Evolutionary conservation across 1,140 invertebrate species (phyloP), one percentile per base, ranked within the genome.

Genomic region (Battus philenor): DNA sequence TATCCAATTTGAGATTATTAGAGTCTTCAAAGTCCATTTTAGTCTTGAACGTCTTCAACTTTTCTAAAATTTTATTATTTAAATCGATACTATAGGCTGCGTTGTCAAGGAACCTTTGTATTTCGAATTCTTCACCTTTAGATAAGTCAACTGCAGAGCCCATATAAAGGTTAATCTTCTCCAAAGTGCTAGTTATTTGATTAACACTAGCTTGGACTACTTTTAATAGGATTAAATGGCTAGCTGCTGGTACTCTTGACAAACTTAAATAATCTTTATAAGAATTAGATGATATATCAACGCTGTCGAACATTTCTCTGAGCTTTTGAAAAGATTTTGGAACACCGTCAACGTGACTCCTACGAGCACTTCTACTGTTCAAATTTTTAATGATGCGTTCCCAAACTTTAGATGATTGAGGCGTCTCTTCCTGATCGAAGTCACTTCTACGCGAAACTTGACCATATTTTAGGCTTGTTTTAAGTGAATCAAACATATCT

Each of bases 341-440:
- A 47, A 38, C 33, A 3, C 44, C 43, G 4, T 41, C 9, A 15
- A 27, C 33, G 18, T 31, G 47, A 33, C 32, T 52, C 52, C 75
- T 62, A 1, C 76, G 67, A 22, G 50, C 55, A 10, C 50, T 13
- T 34, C 54, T 46, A 9, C 54, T 24, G 24, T 65, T 53, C 7
- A 77, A 48, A 45, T 67, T 74, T 51, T 70, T 73, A 24, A 81
- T 51, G 3, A 73, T 32, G 36, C 77, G 55, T 30, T 79, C 71
- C 69, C 70, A 81, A 10, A 81, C 55, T 27, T 63, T 51, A 16
- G 65, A 68, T 9, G 77, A 78, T 30, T 72, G 68, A 1, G 77
- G 59, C 12, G 55, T 59, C 32, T 27, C 12, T 27, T n/a, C 44
- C 34, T 11, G 13, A 22, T 41, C 13, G 12, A 16, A 11, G 41